phyloP scores from a whole-genome alignment of 2,888 invertebrate species.

The Eugnorisma glareosa region DNA sequence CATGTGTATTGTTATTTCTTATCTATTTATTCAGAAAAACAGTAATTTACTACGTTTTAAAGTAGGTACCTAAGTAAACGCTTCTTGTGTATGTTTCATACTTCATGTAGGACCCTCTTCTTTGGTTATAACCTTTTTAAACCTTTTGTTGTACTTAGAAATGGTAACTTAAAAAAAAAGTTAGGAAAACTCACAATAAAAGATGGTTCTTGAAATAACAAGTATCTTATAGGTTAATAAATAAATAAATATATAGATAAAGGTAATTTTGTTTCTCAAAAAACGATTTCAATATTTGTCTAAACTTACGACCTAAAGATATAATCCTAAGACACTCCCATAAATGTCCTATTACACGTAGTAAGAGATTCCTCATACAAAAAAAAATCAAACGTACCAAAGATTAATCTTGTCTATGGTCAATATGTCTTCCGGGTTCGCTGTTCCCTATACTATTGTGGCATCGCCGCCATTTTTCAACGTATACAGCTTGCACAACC shows the following conservation, averaged over 20 bases:
- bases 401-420: slow-evolving; percentile 87
- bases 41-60: too few relatives aligned
- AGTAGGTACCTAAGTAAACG: too few relatives aligned
- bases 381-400: slow-evolving; percentile 70
- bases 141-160: too few relatives aligned
- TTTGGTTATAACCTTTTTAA: neutral
- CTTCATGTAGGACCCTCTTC: too few relatives aligned
- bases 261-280: neutral
- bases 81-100: too few relatives aligned
- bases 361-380: slow-evolving; percentile 38
- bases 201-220: neutral
- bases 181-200: neutral
- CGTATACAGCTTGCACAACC: slow-evolving; percentile 81
- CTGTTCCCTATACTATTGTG: slow-evolving; percentile 87
- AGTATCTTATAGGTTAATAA: neutral
- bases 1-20: too few relatives aligned
- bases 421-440: slow-evolving; percentile 88
- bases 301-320: neutral
- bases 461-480: slow-evolving; percentile 88
- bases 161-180: too few relatives aligned
- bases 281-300: neutral
- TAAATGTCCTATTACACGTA: slow-evolving; percentile 36
- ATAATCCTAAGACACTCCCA: slow-evolving; percentile 2
- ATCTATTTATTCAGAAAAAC: neutral
- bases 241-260: too few relatives aligned